Conservation (phyloP, 1,140 invertebrate species). For the Euschistus heros region DNA sequence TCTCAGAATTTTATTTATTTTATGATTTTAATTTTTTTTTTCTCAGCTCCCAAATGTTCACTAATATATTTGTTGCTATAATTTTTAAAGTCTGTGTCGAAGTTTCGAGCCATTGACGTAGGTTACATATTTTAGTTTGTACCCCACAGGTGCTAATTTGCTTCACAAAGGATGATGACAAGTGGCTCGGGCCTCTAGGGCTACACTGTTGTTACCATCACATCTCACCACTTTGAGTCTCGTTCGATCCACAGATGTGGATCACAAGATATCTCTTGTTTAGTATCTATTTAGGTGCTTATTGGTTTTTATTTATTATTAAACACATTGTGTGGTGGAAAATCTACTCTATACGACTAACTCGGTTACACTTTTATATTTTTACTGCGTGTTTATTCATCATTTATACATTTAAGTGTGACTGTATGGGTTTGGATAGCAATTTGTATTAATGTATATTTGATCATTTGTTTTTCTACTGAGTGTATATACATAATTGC, state of each 20-base stretch:
- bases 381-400: slow-evolving; percentile 20
- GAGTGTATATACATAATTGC: slow-evolving; percentile 26
- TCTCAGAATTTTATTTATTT: neutral
- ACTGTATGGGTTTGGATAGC: slow-evolving; percentile 27
- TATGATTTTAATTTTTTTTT: neutral
- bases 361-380: slow-evolving; percentile 16
- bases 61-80: neutral
- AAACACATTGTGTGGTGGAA: slow-evolving; percentile 8
- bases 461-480: slow-evolving; percentile 23
- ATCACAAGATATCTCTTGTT: neutral
- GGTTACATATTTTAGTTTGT: slow-evolving; percentile 17
- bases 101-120: slow-evolving; percentile 27
- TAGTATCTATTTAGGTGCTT: slow-evolving; percentile 1
- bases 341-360: slow-evolving; percentile 9
- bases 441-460: slow-evolving; percentile 27
- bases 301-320: slow-evolving; percentile 9
- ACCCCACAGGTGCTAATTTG: slow-evolving; percentile 8
- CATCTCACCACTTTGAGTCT: neutral
- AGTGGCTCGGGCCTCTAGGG: slow-evolving; percentile 5
- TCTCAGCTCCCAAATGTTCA: neutral
- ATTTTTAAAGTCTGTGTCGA: slow-evolving; percentile 8
- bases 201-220: slow-evolving; percentile 4
- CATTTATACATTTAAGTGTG: slow-evolving; percentile 24
- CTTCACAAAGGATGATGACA: slow-evolving; percentile 15
- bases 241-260: neutral